Evolutionary conservation across 2,888 invertebrate genomes (phyloP).

Genomic region (Andrena haemorrhoa): DNA sequence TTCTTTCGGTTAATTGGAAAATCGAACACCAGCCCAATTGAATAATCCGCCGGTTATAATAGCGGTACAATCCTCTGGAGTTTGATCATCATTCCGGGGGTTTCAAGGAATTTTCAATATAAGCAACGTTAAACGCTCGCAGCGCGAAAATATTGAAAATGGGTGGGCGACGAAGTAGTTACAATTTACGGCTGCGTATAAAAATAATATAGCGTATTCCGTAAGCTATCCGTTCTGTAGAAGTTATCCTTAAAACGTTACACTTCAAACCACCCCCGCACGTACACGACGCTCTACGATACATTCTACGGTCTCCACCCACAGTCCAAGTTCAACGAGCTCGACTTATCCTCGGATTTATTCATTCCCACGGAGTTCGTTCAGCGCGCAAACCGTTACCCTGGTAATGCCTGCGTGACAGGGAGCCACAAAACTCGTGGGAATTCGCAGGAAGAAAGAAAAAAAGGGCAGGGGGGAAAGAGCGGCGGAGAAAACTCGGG

Average conservation of each 20-base stretch:
- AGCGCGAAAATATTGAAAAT: too few species aligned
- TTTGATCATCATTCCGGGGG: background rate
- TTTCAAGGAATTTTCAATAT: background rate
- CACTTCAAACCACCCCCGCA: too few species aligned
- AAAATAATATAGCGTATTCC: background rate
- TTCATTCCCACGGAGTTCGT: conserved; percentile 27
- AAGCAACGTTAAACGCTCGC: background rate
- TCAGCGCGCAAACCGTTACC: background rate
- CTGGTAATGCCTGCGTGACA: conserved; percentile 22
- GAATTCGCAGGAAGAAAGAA: conserved; percentile 6
- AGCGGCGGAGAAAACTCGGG: conserved; percentile 13
- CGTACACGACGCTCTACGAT: too few species aligned
- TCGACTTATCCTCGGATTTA: conserved; percentile 26
- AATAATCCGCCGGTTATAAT: background rate
- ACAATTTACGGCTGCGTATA: too few species aligned
- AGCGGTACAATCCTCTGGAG: background rate
- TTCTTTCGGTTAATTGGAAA: conserved; percentile 28
- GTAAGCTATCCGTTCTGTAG: too few species aligned
- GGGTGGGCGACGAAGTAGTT: too few species aligned
- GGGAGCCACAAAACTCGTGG: conserved; percentile 39
- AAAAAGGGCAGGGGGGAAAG: background rate
- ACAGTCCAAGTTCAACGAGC: conserved; percentile 1
- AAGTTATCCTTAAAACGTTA: too few species aligned
- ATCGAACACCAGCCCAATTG: conserved; percentile 26
- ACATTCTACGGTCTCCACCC: background rate